These are phyloP conservation scores for Borostomias antarcticus DNA, from an alignment of 2,797 vertebrate species.

Conservation along the genomic window DNA sequence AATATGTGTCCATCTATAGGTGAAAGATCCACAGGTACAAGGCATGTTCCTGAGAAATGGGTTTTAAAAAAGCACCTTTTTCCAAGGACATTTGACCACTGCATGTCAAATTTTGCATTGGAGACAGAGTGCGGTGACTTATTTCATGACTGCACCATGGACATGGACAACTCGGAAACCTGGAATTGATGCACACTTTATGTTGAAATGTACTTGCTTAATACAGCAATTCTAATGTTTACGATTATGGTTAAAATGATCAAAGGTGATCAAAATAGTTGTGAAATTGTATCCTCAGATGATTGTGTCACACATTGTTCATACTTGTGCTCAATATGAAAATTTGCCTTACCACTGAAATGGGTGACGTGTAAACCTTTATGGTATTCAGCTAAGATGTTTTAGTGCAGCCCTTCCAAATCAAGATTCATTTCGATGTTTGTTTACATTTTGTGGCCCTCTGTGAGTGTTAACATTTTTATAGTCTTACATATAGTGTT, in stretches of 20 bases:
- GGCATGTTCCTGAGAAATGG: conserved; percentile 31
- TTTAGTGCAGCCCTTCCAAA: conserved; percentile 1
- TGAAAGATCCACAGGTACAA: background rate
- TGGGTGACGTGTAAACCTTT: conserved; percentile 5
- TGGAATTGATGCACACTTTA: too few relatives aligned
- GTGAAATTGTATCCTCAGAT: background rate
- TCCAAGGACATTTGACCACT: background rate
- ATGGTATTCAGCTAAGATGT: conserved; percentile 5
- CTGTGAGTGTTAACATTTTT: conserved; percentile 1
- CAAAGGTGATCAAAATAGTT: background rate
- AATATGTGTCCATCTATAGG: background rate
- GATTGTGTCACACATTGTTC: background rate
- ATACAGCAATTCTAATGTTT: background rate
- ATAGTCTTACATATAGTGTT: conserved; percentile 35
- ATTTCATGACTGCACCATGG: too few relatives aligned
- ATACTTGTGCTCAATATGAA: background rate
- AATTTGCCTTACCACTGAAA: background rate
- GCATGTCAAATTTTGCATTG: too few relatives aligned
- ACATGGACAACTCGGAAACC: too few relatives aligned
- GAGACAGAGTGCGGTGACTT: too few relatives aligned
- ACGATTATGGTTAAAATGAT: background rate
- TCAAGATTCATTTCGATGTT: conserved; percentile 16
- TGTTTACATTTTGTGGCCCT: conserved; percentile 14
- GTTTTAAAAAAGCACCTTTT: conserved; percentile 11
- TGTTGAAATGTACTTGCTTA: too few relatives aligned